phyloP scores from a whole-genome alignment of 2,888 invertebrate genomes.

The Alloplasta piceator region DNA sequence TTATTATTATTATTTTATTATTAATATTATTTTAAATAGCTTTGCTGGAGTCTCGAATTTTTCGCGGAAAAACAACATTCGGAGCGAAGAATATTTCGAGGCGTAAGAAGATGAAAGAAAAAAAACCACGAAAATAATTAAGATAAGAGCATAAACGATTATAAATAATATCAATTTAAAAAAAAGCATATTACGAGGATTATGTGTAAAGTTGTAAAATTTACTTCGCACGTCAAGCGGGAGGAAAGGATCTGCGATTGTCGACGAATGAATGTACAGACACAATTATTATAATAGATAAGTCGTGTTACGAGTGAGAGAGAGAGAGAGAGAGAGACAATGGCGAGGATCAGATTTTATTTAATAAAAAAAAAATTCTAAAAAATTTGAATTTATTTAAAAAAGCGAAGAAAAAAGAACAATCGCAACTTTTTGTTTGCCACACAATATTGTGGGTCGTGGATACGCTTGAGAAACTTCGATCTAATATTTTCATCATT shows the following conservation, averaged over 20 bases:
- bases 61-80: not conserved
- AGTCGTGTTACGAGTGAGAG: conserved; percentile 39
- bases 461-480: conserved; percentile 22
- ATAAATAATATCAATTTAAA: conserved; percentile 28
- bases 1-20: conserved; percentile 53
- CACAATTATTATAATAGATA: conserved; percentile 51
- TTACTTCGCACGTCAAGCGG: conserved; percentile 70
- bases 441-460: conserved; percentile 8
- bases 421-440: not conserved
- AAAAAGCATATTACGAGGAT: conserved; percentile 62
- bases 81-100: not conserved
- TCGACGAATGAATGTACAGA: conserved; percentile 65
- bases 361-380: not conserved
- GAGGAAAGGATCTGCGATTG: conserved; percentile 71
- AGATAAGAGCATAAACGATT: conserved; percentile 5
- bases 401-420: conserved; percentile 5
- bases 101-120: conserved; percentile 3
- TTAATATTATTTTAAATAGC: conserved; percentile 44
- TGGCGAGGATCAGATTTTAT: not conserved
- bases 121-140: conserved; percentile 13
- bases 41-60: conserved; percentile 46
- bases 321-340: conserved; percentile 39
- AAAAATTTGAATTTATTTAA: not conserved
- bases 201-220: conserved; percentile 81
- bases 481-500: conserved; percentile 47